Conservation (phyloP, 2,797 vertebrate species). For the Eremophila alpestris region DNA sequence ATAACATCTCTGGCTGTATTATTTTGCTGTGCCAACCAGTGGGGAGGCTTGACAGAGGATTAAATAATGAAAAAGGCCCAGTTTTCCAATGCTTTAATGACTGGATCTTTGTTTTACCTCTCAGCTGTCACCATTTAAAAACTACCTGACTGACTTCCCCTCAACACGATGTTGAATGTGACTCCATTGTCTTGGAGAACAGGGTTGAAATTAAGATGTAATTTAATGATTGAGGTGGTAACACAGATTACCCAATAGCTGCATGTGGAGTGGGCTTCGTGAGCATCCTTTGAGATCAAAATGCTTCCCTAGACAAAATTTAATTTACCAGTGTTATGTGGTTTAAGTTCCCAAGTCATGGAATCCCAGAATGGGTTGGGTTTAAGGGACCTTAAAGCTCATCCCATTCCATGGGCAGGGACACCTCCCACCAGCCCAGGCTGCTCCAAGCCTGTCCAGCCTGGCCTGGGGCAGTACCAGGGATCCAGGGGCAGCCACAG, state of each 20-base stretch:
- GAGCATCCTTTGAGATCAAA: background rate
- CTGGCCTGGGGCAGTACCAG: background rate
- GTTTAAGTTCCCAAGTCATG: background rate
- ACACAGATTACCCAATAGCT: background rate
- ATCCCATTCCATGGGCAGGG: background rate
- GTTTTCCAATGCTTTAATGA: background rate
- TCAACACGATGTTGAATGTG: background rate
- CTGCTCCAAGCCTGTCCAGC: fast-evolving
- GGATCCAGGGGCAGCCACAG: background rate
- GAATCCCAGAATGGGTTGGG: background rate
- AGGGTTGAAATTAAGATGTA: background rate
- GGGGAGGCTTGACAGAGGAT: background rate
- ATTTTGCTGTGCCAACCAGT: background rate
- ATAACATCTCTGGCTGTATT: background rate
- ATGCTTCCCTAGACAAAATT: background rate
- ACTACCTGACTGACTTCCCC: background rate
- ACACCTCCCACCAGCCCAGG: fast-evolving
- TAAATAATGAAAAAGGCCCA: background rate
- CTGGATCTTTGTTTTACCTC: background rate
- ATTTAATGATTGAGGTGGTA: background rate
- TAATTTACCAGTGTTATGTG: background rate
- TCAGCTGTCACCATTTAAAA: constrained; percentile 10
- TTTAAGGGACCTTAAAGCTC: background rate
- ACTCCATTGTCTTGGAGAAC: background rate
- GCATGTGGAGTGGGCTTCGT: background rate